Percentiles rank a stretch among this genome's conserved stretches.
Conservation (phyloP, 2,113 vertebrate species). For the Empidonax alnorum region DNA sequence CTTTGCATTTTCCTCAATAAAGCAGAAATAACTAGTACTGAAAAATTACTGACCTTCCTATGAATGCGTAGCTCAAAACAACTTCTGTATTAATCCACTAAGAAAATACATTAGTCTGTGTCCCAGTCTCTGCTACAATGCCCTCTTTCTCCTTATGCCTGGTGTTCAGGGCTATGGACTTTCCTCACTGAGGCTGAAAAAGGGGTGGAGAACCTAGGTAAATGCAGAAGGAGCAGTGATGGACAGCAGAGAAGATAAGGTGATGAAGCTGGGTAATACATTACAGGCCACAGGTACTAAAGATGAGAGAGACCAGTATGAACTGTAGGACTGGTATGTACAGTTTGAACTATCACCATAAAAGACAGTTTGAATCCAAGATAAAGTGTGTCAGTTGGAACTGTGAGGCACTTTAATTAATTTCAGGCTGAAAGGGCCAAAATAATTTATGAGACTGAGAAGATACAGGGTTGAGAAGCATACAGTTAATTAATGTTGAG, state of each 20-base stretch:
- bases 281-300: background rate
- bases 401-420: conserved; percentile 25
- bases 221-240: background rate
- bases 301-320: background rate
- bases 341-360: background rate
- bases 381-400: background rate
- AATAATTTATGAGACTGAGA: conserved; percentile 19
- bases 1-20: background rate
- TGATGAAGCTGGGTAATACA: background rate
- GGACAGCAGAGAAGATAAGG: background rate
- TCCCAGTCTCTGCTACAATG: background rate
- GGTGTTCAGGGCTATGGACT: background rate
- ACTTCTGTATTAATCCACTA: background rate
- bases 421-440: background rate
- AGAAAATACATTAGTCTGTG: background rate
- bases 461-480: background rate
- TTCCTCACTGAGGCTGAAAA: background rate
- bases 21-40: background rate
- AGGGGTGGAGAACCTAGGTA: background rate
- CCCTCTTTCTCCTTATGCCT: background rate
- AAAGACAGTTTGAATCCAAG: background rate
- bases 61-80: background rate
- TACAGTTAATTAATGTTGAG: conserved; percentile 13
- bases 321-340: background rate
- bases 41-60: background rate